These are phyloP conservation scores for Meiosimyza platycephala DNA, from an alignment of 2,888 invertebrate species.

Conservation along the genomic window DNA sequence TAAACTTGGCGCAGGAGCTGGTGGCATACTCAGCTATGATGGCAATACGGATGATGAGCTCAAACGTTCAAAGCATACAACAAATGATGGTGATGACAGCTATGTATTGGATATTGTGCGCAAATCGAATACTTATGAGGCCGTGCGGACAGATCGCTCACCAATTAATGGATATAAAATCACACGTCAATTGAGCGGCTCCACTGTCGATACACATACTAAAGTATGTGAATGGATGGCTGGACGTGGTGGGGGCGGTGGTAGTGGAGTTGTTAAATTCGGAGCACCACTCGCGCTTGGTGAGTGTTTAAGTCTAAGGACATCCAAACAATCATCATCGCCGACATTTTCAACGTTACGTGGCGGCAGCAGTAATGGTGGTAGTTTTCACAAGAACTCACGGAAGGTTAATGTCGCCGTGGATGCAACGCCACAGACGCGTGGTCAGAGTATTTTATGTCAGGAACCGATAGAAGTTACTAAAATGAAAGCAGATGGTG, in stretches of 20 bases:
- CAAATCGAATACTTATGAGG: constrained; percentile 64
- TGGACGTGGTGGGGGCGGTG: constrained; percentile 78
- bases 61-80: constrained; percentile 60
- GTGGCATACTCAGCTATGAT: constrained; percentile 59
- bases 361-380: constrained; percentile 51
- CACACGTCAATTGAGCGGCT: constrained; percentile 79
- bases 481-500: constrained; percentile 66
- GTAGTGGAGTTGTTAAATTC: background rate
- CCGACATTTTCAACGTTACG: constrained; percentile 54
- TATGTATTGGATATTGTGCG: constrained; percentile 63
- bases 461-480: constrained; percentile 82
- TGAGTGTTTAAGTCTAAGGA: constrained; percentile 66
- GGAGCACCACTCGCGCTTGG: constrained; percentile 11
- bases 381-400: constrained; percentile 63
- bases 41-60: constrained; percentile 66
- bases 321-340: constrained; percentile 48
- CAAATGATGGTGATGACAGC: constrained; percentile 61
- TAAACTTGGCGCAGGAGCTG: constrained; percentile 53
- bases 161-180: constrained; percentile 74
- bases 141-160: constrained; percentile 62
- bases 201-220: constrained; percentile 86
- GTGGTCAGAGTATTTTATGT: constrained; percentile 78
- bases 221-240: constrained; percentile 91
- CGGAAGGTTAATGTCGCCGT: constrained; percentile 81
- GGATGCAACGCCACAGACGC: constrained; percentile 81